A percentile compares a stretch with the other conserved stretches of the same genome.
Conservation (phyloP, 2,888 invertebrate genomes). For the Drosophila quasianomalipes region DNA sequence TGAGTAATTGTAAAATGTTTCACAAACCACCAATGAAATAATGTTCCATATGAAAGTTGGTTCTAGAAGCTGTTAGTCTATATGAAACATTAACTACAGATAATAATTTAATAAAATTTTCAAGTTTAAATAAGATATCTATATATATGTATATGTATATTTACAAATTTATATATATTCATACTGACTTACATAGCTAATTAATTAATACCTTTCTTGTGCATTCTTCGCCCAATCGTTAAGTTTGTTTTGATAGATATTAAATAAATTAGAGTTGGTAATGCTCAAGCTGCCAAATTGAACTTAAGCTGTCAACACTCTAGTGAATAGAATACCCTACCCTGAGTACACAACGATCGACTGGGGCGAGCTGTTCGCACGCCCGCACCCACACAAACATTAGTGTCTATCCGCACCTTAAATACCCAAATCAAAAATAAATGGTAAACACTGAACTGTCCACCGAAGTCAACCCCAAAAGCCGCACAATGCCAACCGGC, state of each 20-base stretch:
- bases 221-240: slow-evolving; percentile 2
- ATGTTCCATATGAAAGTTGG: not conserved
- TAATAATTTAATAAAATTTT: not conserved
- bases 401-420: slow-evolving; percentile 73
- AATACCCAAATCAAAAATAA: slow-evolving; percentile 82
- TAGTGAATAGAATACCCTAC: slow-evolving; percentile 25
- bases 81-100: not conserved
- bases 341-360: slow-evolving; percentile 13
- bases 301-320: slow-evolving; percentile 80
- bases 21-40: not conserved
- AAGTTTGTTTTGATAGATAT: slow-evolving; percentile 31
- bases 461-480: slow-evolving; percentile 54
- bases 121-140: not conserved
- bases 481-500: slow-evolving; percentile 24
- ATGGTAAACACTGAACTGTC: slow-evolving; percentile 76
- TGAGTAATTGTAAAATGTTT: not conserved
- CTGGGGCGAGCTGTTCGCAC: slow-evolving; percentile 50
- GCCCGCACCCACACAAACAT: slow-evolving; percentile 48
- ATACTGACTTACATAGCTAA: not conserved
- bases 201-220: not conserved
- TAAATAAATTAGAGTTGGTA: slow-evolving; percentile 45
- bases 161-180: not conserved
- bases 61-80: not conserved
- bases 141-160: not conserved
- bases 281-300: slow-evolving; percentile 68